phyloP scores from a whole-genome alignment of 1,140 invertebrate genomes.

The Helicoverpa armigera region DNA sequence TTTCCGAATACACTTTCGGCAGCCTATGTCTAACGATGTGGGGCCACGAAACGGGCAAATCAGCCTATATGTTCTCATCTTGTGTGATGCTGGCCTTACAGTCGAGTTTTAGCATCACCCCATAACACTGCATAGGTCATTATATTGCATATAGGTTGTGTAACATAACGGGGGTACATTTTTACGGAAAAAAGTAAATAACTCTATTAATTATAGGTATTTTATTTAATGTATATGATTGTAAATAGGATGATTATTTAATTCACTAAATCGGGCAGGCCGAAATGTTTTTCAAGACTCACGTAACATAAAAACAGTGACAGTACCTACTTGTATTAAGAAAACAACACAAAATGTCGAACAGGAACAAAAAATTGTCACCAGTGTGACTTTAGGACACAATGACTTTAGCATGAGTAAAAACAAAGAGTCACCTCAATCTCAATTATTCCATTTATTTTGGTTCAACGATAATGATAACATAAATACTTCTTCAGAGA shows the following conservation, averaged over 20 bases:
- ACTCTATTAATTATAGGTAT: no score
- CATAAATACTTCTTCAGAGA: constrained; percentile 2
- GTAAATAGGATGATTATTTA: no score
- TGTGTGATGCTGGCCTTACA: constrained; percentile 16
- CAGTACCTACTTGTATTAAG: no score
- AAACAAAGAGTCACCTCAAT: constrained; percentile 14
- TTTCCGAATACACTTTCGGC: constrained; percentile 63
- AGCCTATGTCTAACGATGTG: constrained; percentile 40
- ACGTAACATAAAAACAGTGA: no score
- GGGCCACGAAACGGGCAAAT: neutral
- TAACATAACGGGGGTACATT: no score
- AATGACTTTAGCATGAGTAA: neutral
- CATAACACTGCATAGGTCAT: no score
- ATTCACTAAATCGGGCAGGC: no score
- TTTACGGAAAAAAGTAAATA: no score
- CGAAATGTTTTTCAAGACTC: no score
- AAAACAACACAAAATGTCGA: neutral
- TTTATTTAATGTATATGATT: no score
- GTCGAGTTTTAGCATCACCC: neutral
- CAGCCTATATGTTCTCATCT: neutral
- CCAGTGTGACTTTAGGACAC: constrained; percentile 18
- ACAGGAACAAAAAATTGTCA: neutral
- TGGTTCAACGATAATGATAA: neutral
- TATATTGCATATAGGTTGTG: neutral
- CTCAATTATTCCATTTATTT: constrained; percentile 1